These are phyloP conservation scores for Plebejus melissa DNA, from an alignment of 2,888 invertebrate genomes.

Conservation along the genomic window DNA sequence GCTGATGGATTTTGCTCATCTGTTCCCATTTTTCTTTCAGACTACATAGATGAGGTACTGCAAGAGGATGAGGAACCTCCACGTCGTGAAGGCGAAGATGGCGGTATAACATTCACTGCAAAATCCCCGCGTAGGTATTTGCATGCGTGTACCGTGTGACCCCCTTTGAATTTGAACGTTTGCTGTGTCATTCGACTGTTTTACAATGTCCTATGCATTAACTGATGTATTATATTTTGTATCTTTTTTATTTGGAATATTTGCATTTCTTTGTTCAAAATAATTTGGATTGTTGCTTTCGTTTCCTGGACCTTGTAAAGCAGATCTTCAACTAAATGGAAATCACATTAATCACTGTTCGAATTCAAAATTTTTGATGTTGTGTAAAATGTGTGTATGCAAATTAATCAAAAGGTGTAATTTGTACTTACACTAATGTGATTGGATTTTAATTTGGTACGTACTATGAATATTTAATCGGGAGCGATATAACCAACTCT, in stretches of 20 bases:
- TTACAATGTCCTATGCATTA: slow-evolving; percentile 3
- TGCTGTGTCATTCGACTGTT: not conserved
- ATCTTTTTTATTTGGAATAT: not conserved
- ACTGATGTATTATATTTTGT: not conserved
- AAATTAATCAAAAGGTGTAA: slow-evolving; percentile 33
- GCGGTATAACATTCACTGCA: slow-evolving; percentile 93
- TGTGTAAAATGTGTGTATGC: slow-evolving; percentile 30
- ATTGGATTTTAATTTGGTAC: slow-evolving; percentile 36
- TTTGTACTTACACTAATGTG: slow-evolving; percentile 29
- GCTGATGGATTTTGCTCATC: not conserved
- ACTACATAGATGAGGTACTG: slow-evolving; percentile 91
- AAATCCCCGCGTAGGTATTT: slow-evolving; percentile 91
- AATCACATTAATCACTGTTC: slow-evolving; percentile 23
- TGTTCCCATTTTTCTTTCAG: slow-evolving; percentile 59
- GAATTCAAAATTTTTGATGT: slow-evolving; percentile 28
- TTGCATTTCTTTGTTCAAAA: not conserved
- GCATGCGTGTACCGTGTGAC: slow-evolving; percentile 59
- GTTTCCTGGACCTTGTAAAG: slow-evolving; percentile 7
- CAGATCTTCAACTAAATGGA: slow-evolving; percentile 4
- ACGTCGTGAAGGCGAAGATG: slow-evolving; percentile 84
- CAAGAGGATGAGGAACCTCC: slow-evolving; percentile 80
- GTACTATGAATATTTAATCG: slow-evolving; percentile 29
- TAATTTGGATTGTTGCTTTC: not conserved
- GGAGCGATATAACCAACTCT: not conserved
- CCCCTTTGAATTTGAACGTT: slow-evolving; percentile 63